Evolutionary conservation across 1,140 invertebrate genomes (phyloP), one percentile per base, ranked within the genome.

Genomic region (Chelonus insularis): DNA sequence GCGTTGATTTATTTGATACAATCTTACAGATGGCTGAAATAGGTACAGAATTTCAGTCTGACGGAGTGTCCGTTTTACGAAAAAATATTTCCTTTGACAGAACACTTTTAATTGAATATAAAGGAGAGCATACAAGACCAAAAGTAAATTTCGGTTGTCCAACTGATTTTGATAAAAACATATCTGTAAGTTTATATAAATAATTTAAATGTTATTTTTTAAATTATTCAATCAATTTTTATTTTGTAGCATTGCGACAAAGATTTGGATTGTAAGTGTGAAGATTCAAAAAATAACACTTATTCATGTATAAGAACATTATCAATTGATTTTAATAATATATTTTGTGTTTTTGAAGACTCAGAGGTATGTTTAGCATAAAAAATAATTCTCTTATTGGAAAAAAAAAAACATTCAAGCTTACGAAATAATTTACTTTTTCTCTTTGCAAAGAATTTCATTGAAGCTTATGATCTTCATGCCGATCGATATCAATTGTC

Each of bases 231-330:
- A 55, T 32, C 39, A 21, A 18, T 32, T 50, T 65, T 56, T 65
- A 47, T 57, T 64, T 70, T 82, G 18, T 66, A 91, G 88, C 78
- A 86, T 65, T 94, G 91, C 68, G 79, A 79, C 43, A 77, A 80
- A 25, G 80, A 86, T 2, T 85, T 84, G 62, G 85, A 83, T 41
- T 95, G 92, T 69, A 93, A 94, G 72, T 95, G 93, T 71, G 87
- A 94, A 78, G 92, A 94, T 75, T 76, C 87, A 0, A 83, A 72
- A 68, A 96, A 96, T 72, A 96, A 96, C 71, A 94, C 93, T 0
- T 96, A 88, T 69, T 80, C 79, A 0, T 96, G 94, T 72, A 63
- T 95, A 3, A 76, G 91, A 48, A 84, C 86, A 58, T 65, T 91
- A 21, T 75, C 79, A 1, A 62, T 84, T 36, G 18, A 72, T 1